phyloP scores from a whole-genome alignment of 2,113 vertebrate species.

The Suricata suricatta region DNA sequence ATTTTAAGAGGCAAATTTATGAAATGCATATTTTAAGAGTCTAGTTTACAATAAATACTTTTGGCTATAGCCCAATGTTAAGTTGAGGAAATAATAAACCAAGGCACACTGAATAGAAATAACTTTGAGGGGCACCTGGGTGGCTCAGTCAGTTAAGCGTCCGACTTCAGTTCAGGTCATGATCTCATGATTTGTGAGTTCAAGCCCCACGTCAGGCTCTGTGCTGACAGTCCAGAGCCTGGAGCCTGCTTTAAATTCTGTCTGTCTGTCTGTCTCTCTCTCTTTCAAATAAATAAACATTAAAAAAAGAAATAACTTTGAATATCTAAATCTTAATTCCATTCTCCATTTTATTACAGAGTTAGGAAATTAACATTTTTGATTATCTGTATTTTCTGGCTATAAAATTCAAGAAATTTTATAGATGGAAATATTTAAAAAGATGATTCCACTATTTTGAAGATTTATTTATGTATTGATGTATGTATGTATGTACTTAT shows the following conservation, averaged over 20 bases:
- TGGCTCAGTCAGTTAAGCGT: too few relatives aligned
- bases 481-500: too few relatives aligned
- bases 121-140: background rate
- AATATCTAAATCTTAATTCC: background rate
- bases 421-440: background rate
- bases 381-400: background rate
- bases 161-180: too few relatives aligned
- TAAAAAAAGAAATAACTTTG: background rate
- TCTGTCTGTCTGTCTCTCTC: too few relatives aligned
- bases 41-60: background rate
- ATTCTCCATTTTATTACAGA: background rate
- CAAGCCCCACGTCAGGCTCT: too few relatives aligned
- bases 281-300: too few relatives aligned
- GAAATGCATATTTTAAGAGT: background rate
- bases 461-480: background rate
- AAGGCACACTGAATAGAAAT: background rate
- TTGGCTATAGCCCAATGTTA: background rate
- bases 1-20: background rate
- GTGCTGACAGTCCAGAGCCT: too few relatives aligned
- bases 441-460: background rate
- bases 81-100: background rate
- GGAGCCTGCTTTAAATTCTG: too few relatives aligned
- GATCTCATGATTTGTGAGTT: too few relatives aligned
- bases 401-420: background rate
- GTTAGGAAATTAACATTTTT: background rate